Conservation (phyloP, 2,113 vertebrate species). For the Etia nguti region DNA sequence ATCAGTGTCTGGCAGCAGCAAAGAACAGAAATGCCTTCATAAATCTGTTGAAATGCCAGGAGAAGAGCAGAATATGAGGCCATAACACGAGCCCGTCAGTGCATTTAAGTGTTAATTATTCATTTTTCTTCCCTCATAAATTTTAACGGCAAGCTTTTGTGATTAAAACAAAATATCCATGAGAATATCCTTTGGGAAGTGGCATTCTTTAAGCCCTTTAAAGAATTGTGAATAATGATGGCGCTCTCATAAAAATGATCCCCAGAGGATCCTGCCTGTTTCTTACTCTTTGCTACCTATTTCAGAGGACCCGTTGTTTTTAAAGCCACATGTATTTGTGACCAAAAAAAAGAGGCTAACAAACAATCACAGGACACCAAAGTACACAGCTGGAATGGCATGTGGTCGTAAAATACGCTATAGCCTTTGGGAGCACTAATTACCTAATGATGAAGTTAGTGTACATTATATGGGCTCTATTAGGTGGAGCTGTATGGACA, state of each 20-base stretch:
- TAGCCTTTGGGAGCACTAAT: slow-evolving; percentile 51
- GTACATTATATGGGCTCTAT: slow-evolving; percentile 48
- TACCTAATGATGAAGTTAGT: slow-evolving; percentile 56
- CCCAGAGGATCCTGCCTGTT: slow-evolving; percentile 54
- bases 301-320: slow-evolving; percentile 41
- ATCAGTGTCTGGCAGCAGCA: slow-evolving; percentile 38
- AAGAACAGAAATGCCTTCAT: slow-evolving; percentile 35
- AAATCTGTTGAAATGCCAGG: slow-evolving; percentile 52
- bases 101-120: slow-evolving; percentile 75
- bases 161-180: slow-evolving; percentile 72
- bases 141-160: slow-evolving; percentile 70
- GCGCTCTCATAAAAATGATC: slow-evolving; percentile 60
- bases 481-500: slow-evolving; percentile 46
- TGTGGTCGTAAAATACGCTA: slow-evolving; percentile 26
- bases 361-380: slow-evolving; percentile 13
- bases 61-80: slow-evolving; percentile 54
- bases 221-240: slow-evolving; percentile 68
- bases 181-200: slow-evolving; percentile 62
- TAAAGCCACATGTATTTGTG: slow-evolving; percentile 34
- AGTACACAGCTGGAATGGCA: slow-evolving; percentile 17
- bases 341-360: not conserved
- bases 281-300: slow-evolving; percentile 25
- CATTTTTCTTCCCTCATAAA: slow-evolving; percentile 68
- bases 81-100: slow-evolving; percentile 55
- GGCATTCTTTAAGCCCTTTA: slow-evolving; percentile 68